Evolutionary conservation across 2,113 vertebrate species (phyloP), one percentile per base, ranked within the genome.

Genomic region (Dasyprocta punctata): DNA sequence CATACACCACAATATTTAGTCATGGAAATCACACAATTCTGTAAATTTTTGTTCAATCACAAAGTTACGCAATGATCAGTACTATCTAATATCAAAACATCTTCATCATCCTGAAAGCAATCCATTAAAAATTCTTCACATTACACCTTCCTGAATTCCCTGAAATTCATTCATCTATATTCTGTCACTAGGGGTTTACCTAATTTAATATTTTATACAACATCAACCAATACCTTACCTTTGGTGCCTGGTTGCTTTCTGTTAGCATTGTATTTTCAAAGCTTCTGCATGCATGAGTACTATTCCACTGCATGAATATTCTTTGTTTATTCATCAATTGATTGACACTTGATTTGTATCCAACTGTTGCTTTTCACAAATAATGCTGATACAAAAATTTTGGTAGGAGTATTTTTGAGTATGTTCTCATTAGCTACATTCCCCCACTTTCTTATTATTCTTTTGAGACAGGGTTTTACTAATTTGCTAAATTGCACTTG

Each of bases 81-180:
- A 38, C 1, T 44, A 49, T 73, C 17, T 56, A 84, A 52, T 54
- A 36, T 41, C 1, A 24, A 77, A 89, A 80, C 2, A 26, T 60
- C 60, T 9, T n/a, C 0, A 9, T 85, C 1, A 26, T 14, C n/a
- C 3, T 22, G 1, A 5, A 88, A 54, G 30, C 69, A 82, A 44
- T 54, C 10, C 36, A 28, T 36, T 91, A 16, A 17, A 38, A 9
- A 14, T 5, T 20, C 14, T 49, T 14, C 26, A 13, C 9, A 11
- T 52, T 26, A 3, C 0, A 24, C 2, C 3, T 24, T 78, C 5
- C 8, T 65, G 17, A 44, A 44, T 26, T 1, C 8, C 2, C 17
- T 61, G 13, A 28, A 73, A 85, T n/a, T 33, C 7, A 47, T 36
- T 65, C 6, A 47, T 47, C 26, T 38, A 16, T 0, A 36, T 60